These are phyloP conservation scores for Odontomyia ornata DNA, from an alignment of 2,888 invertebrate species.

Conservation along the genomic window DNA sequence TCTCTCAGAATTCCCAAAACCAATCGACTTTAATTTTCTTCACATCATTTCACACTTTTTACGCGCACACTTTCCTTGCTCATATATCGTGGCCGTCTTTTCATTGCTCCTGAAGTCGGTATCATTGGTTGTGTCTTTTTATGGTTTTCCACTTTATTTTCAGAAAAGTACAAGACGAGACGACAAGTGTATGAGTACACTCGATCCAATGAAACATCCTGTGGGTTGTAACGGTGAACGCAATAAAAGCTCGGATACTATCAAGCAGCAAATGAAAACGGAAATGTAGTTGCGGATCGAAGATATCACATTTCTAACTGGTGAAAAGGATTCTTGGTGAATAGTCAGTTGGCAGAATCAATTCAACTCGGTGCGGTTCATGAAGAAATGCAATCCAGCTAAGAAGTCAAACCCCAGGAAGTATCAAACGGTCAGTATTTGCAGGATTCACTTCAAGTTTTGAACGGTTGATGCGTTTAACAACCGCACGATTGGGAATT, in stretches of 20 bases:
- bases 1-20: conserved; percentile 39
- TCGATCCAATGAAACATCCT: conserved; percentile 11
- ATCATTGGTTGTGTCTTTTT: conserved; percentile 1
- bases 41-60: conserved; percentile 46
- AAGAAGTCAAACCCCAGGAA: background rate
- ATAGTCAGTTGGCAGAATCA: background rate
- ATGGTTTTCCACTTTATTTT: conserved; percentile 12
- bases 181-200: background rate
- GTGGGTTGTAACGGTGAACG: conserved; percentile 26
- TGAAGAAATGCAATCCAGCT: conserved; percentile 21
- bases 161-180: background rate
- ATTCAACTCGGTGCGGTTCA: background rate
- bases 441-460: no score
- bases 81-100: conserved; percentile 2
- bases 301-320: conserved; percentile 23
- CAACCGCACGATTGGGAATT: no score
- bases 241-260: background rate
- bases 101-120: conserved; percentile 7
- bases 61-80: conserved; percentile 17
- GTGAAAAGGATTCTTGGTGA: background rate
- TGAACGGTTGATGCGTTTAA: no score
- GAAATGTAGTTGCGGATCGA: conserved; percentile 22
- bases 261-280: conserved; percentile 29
- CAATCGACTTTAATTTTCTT: conserved; percentile 47
- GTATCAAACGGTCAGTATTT: background rate